These are phyloP conservation scores for Vandiemenella viatica DNA, from an alignment of 2,888 invertebrate genomes.

Conservation along the genomic window DNA sequence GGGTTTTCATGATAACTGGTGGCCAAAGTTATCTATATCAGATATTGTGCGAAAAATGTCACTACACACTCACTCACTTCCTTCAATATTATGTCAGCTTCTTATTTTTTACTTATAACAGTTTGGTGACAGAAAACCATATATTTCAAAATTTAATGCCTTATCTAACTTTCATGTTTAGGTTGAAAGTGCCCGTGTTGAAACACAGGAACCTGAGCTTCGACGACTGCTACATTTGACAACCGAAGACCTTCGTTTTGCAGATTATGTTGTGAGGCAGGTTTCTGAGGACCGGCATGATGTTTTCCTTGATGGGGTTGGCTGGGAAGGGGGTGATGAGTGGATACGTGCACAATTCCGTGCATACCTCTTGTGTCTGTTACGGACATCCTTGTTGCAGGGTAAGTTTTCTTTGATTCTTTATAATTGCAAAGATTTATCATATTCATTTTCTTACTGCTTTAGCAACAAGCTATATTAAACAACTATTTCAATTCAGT, in stretches of 20 bases:
- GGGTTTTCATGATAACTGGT: too few species aligned
- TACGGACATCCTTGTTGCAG: conserved; percentile 61
- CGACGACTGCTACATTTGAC: conserved; percentile 72
- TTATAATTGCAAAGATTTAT: too few species aligned
- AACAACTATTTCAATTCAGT: too few species aligned
- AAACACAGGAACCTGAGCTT: conserved; percentile 63
- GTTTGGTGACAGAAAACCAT: too few species aligned
- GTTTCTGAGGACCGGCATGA: conserved; percentile 48
- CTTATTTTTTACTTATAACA: too few species aligned
- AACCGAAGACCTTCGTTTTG: conserved; percentile 90
- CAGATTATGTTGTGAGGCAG: conserved; percentile 76
- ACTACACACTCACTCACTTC: too few species aligned
- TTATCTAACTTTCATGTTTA: conserved; percentile 21
- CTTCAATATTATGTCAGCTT: too few species aligned
- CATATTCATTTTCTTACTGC: too few species aligned
- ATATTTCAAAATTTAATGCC: background rate
- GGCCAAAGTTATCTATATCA: too few species aligned
- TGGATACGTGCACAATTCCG: conserved; percentile 94
- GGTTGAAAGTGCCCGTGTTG: conserved; percentile 72
- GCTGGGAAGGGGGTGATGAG: conserved; percentile 87
- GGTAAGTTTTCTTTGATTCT: conserved; percentile 36
- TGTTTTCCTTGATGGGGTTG: conserved; percentile 54
- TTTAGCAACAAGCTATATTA: too few species aligned
- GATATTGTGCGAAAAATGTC: too few species aligned
- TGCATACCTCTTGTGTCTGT: conserved; percentile 64